Evolutionary conservation across 2,113 vertebrate species (phyloP).

Genomic region (Paralichthys olivaceus): DNA sequence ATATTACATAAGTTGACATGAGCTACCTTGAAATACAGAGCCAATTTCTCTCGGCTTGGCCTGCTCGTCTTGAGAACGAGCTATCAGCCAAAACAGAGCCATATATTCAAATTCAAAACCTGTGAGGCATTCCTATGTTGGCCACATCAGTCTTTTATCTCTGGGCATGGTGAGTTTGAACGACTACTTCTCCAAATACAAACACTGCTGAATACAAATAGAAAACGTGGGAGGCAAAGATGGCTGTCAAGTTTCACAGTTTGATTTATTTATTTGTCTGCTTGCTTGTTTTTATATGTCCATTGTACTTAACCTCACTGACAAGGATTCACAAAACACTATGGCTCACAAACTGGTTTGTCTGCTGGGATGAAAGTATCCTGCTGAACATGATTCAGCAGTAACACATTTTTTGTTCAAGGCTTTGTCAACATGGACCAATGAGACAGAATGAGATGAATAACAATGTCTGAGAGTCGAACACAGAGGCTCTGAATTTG

Average conservation of each 20-base stretch:
- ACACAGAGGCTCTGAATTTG: background rate
- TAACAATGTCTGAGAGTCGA: background rate
- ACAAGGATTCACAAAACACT: slow-evolving; percentile 26
- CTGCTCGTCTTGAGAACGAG: slow-evolving; percentile 47
- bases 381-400: slow-evolving; percentile 11
- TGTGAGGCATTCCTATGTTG: slow-evolving; percentile 36
- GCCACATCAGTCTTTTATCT: slow-evolving; percentile 54
- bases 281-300: slow-evolving; percentile 12
- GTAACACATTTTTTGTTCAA: background rate
- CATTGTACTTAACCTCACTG: slow-evolving; percentile 5
- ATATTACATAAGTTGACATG: slow-evolving; percentile 32
- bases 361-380: slow-evolving; percentile 13
- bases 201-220: slow-evolving; percentile 54
- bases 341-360: background rate
- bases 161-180: slow-evolving; percentile 37
- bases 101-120: slow-evolving; percentile 53
- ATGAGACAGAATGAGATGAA: background rate
- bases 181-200: slow-evolving; percentile 40
- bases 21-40: slow-evolving; percentile 51
- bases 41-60: slow-evolving; percentile 42
- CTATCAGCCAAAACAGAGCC: slow-evolving; percentile 30
- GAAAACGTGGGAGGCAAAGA: slow-evolving; percentile 18
- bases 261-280: slow-evolving; percentile 34
- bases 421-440: slow-evolving; percentile 5
- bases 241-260: background rate